A percentile compares a stretch with the other conserved stretches of the same genome.
These are phyloP conservation scores for Gonioctena quinquepunctata DNA, from an alignment of 1,140 invertebrate species.

Conservation along the genomic window DNA sequence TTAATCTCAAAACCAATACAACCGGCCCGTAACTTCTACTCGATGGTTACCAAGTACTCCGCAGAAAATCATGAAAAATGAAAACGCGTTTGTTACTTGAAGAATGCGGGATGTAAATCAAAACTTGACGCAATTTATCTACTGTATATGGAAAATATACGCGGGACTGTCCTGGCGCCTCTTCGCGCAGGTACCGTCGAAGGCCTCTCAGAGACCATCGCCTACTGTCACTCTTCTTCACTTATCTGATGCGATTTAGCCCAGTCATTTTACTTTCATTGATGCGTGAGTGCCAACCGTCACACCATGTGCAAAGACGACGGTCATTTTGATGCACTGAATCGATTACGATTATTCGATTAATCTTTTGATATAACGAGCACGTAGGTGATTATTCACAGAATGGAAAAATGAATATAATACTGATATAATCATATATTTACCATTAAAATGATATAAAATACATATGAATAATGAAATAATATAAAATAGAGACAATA, in stretches of 20 bases:
- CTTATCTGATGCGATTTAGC: constrained; percentile 3
- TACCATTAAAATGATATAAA: too few relatives aligned
- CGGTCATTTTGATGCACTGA: too few relatives aligned
- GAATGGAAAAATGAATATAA: too few relatives aligned
- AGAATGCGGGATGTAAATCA: constrained; percentile 54
- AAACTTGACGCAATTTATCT: constrained; percentile 53
- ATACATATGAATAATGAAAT: too few relatives aligned
- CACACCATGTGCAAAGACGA: not conserved
- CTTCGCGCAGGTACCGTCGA: constrained; percentile 24
- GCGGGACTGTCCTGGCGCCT: constrained; percentile 36
- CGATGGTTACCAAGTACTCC: constrained; percentile 24
- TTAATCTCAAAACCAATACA: not conserved
- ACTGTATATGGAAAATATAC: constrained; percentile 47
- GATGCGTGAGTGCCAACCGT: not conserved
- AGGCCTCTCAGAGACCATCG: constrained; percentile 8
- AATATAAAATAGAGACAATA: too few relatives aligned
- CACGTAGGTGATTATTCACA: too few relatives aligned
- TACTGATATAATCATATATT: too few relatives aligned
- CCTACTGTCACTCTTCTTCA: constrained; percentile 1
- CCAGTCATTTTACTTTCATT: constrained; percentile 7
- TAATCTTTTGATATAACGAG: too few relatives aligned
- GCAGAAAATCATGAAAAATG: constrained; percentile 43
- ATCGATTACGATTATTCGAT: too few relatives aligned
- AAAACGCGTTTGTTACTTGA: constrained; percentile 49
- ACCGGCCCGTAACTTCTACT: not conserved